These are phyloP conservation scores for Agrotis puta DNA, from an alignment of 2,888 invertebrate genomes.

Conservation along the genomic window DNA sequence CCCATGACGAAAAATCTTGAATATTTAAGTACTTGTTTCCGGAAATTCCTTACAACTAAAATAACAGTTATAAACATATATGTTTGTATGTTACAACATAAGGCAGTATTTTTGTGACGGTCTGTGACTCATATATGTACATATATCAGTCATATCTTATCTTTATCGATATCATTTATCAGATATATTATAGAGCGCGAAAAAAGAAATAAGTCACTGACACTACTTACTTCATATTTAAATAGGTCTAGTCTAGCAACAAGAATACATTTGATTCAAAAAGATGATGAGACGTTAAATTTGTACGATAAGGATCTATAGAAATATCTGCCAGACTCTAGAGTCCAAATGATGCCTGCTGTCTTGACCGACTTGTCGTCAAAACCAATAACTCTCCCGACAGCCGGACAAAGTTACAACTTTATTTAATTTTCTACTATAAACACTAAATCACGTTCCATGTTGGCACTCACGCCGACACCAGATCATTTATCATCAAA, in stretches of 20 bases:
- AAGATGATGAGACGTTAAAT: too few relatives aligned
- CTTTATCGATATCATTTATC: conserved; percentile 30
- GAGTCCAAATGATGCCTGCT: too few relatives aligned
- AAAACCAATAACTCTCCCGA: not conserved
- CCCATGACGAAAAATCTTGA: conserved; percentile 17
- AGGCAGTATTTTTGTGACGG: conserved; percentile 6
- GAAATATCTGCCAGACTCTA: too few relatives aligned
- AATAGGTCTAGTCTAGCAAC: too few relatives aligned
- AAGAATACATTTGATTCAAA: too few relatives aligned
- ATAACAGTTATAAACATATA: not conserved
- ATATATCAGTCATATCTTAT: conserved; percentile 17
- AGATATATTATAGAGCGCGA: not conserved
- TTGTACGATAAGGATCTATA: too few relatives aligned
- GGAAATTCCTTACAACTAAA: conserved; percentile 49
- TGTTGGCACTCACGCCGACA: conserved; percentile 52
- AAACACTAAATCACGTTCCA: conserved; percentile 35
- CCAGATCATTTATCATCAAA: conserved; percentile 40
- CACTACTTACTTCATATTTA: too few relatives aligned
- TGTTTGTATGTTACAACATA: conserved; percentile 11
- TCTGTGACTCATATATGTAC: conserved; percentile 30
- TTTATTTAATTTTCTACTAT: conserved; percentile 25
- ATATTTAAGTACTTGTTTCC: conserved; percentile 24
- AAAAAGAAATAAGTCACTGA: not conserved
- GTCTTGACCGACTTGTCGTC: too few relatives aligned
- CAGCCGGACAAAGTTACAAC: conserved; percentile 29